Evolutionary conservation across 2,888 invertebrate genomes (phyloP), one percentile per base, ranked within the genome.

Genomic region (Amphipoea lucens): DNA sequence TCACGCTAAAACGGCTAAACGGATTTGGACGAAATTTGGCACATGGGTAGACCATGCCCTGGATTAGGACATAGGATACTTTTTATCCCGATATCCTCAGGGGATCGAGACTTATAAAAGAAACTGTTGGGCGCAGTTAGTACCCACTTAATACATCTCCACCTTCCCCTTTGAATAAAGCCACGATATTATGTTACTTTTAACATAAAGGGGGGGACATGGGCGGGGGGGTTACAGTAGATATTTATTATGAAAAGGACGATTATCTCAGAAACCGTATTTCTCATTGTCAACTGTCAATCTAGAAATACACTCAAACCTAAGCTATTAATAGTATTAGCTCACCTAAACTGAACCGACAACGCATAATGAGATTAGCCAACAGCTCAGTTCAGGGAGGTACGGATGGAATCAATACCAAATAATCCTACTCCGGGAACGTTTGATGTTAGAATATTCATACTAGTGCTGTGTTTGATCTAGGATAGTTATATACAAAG

Each of bases 391-490:
- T 51, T 73, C 66, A 76, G 65, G 23, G 66, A 81, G 83, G 74
- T 76, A 74, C 29, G 29, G 29, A 29, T n/a, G 68, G 66, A 71
- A 86, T 87, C 87, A 69, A 87, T 86, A 74, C 45, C 40, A 62
- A 84, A 84, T 86, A 86, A 78, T 84, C 71, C 57, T 51, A 17
- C 20, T 51, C 60, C n/a, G 2, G 29, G 65, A 78, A 74, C 63
- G 67, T 51, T 48, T 29, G 51, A 54, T 51, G 83, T 63, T 84
- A 73, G 87, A 85, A 87, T 87, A 85, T 85, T 85, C 85, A 85
- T 77, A 79, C 66, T 36, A 4, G 82, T 63, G 72, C 67, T 54
- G 54, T 68, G 77, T 75, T 76, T 78, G 76, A 83, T 77, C 77
- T 51, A 48, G 69, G 48, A 67, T 73, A 67, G 72, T 74, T 62